Base-by-base conservation (phyloP, 2,797 vertebrate species). In the Takifugu rubripes region DNA sequence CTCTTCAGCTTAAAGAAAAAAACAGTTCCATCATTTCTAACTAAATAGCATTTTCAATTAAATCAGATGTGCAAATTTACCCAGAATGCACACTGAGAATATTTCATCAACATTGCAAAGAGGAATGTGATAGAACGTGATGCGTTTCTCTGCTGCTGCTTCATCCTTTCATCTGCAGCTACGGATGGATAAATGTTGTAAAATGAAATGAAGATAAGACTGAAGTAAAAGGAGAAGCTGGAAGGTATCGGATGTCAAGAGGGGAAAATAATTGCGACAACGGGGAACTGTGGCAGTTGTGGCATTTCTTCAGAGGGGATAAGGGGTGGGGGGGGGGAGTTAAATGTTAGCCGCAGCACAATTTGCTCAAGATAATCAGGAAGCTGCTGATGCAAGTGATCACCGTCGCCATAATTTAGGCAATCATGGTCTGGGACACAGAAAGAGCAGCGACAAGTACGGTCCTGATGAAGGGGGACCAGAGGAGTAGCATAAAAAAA, bases 321-420 rank as follows among this genome's bases (percentile, higher is more conserved):
- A 72, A 69, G 75, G 73, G 79, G 82, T 21, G 21, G 21, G 21
- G 21, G 21, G 1, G 21, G 21, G 21, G 21, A 21, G 21, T 21
- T 21, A 64, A 79, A 65, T 74, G 62, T 77, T 74, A 65, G 72
- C 61, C 68, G 59, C 58, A 66, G 66, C 62, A 69, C 69, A 67
- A 75, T 78, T 56, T 62, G 59, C 74, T 66, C 27, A 48, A 59
- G 56, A 73, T 75, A 83, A 86, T 88, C 78, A 74, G 66, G 63
- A 86, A 89, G 89, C 74, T 83, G 84, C 82, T 86, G 85, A 90
- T 84, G 81, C 11, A 79, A 58, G 66, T 64, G 59, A 76, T 81
- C 71, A 64, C 52, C 4, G 81, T 87, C 66, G 49, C 56, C 57
- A 61, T 26, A 5, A 76, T 74, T 77, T 80, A 69, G 75, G 72